Base-by-base conservation (phyloP, 2,797 vertebrate species). In the Megaceryle alcyon region DNA sequence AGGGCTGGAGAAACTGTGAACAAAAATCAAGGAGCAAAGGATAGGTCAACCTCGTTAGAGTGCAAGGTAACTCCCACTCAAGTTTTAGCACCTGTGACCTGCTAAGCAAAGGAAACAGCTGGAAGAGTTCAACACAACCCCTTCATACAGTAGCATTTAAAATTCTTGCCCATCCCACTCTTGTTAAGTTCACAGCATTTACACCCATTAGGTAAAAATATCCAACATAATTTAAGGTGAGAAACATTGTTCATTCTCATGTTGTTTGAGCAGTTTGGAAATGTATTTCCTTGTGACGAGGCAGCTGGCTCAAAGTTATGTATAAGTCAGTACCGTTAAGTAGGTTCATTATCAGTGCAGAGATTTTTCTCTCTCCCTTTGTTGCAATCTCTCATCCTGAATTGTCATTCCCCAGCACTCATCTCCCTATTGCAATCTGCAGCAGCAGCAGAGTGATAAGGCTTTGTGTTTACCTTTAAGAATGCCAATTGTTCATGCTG, bases 381-480 rank as follows among this genome's bases (percentile, higher is more conserved):
- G 51, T 56, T 79, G 63, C 43, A 86, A 11, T 83, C 44, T 85
- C 44, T 95, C 73, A 60, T 92, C 80, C 79, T 69, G 41, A 76
- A 51, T 23, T 82, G 70, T 59, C 41, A 43, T 44, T 57, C 48
- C 44, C 5, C n/a, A 72, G 51, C 64, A 48, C 78, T 37, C 59
- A 63, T 70, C 29, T 90, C 25, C 48, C 73, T 86, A 25, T 76
- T 28, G 0, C 56, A 60, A 63, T 37, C 73, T 72, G 46, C 77
- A 90, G 85, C 48, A 37, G 70, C 64, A 77, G 56, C 53, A 65
- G 44, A 29, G 63, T 25, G 86, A 93, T 90, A 90, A 95, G 63
- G 57, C 22, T 70, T 73, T 46, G 26, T 77, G n/a, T 82, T 95
- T 96, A 83, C 85, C 44, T 84, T 90, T 73, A 94, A 56, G 70